Base-by-base conservation (phyloP, 2,888 invertebrate species). In the Chironomus tentans region DNA sequence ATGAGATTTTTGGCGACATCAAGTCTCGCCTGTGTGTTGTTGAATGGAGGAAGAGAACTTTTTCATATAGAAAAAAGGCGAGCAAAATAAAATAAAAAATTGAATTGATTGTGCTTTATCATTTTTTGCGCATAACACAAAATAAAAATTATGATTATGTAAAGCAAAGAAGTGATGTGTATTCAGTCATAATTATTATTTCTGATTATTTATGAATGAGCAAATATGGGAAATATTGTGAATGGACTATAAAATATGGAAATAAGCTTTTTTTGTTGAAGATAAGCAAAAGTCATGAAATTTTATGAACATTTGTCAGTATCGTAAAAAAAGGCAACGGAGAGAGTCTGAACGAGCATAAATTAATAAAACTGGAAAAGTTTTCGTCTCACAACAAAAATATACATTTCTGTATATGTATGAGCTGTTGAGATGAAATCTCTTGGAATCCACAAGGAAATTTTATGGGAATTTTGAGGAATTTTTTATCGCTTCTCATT, bases 1-100 rank as follows among this genome's bases (percentile, higher is more conserved):
- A 13, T 50, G n/a, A n/a, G n/a, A 50, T n/a, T n/a, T 48, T 46
- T n/a, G 74, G 74, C 68, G 74, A 65, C 74, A 22, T 15, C 4
- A 5, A 18, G 74, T 65, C 74, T 74, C 22, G 38, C 38, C 38
- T 38, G 38, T 10, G 12, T 74, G 21, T 10, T 18, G 65, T 13
- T 65, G 38, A 38, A 38, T 2, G 38, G 38, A 38, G 7, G 10
- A 10, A 10, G 38, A 10, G 38, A 50, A 50, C 3, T 7, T 3
- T 6, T n/a, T 5, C 5, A n/a, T 15, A 50, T 7, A 50, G 50
- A 3, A 50, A 15, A 10, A 38, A 10, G 10, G 4, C 28, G 10
- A 38, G 38, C 1, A n/a, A 50, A 15, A 56, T 18, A n/a, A 18
- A 56, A 56, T 56, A 15, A 22, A 65, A 21, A 65, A 56, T 56